Percentiles rank a stretch among this genome's conserved stretches.
Evolutionary conservation across 2,113 vertebrate species (phyloP).

Genomic region (Bujurquina vittata): DNA sequence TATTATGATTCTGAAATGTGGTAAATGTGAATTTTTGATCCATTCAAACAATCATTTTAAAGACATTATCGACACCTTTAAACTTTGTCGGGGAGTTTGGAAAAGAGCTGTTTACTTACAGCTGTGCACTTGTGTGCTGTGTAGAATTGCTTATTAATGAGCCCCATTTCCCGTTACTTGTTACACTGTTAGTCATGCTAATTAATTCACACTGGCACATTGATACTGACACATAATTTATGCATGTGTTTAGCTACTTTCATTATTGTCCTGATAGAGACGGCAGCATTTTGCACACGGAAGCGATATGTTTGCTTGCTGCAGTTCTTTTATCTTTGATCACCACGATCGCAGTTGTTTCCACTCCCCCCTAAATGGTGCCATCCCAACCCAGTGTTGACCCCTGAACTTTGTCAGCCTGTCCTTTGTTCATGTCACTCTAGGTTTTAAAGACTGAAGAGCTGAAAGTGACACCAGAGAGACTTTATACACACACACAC

Average conservation of each 20-base stretch:
- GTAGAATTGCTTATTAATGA: slow-evolving; percentile 23
- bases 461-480: slow-evolving; percentile 72
- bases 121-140: background rate
- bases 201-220: slow-evolving; percentile 47
- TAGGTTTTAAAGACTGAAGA: slow-evolving; percentile 68
- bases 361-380: slow-evolving; percentile 59
- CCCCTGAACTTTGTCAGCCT: slow-evolving; percentile 70
- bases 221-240: slow-evolving; percentile 37
- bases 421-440: slow-evolving; percentile 68
- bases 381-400: slow-evolving; percentile 68
- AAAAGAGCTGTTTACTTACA: background rate
- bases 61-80: accelerated
- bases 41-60: background rate
- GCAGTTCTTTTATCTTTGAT: slow-evolving; percentile 12
- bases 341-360: slow-evolving; percentile 38
- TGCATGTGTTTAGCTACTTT: slow-evolving; percentile 32
- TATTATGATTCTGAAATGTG: background rate
- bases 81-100: background rate
- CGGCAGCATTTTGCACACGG: background rate
- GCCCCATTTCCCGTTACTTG: slow-evolving; percentile 10
- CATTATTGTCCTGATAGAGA: slow-evolving; percentile 18
- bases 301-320: slow-evolving; percentile 21
- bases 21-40: background rate
- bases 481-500: slow-evolving; percentile 37
- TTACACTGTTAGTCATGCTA: slow-evolving; percentile 35